A percentile compares a stretch with the other conserved stretches of the same genome.
phyloP scores from a whole-genome alignment of 2,888 invertebrate species.

The Hemistola chrysoprasaria region DNA sequence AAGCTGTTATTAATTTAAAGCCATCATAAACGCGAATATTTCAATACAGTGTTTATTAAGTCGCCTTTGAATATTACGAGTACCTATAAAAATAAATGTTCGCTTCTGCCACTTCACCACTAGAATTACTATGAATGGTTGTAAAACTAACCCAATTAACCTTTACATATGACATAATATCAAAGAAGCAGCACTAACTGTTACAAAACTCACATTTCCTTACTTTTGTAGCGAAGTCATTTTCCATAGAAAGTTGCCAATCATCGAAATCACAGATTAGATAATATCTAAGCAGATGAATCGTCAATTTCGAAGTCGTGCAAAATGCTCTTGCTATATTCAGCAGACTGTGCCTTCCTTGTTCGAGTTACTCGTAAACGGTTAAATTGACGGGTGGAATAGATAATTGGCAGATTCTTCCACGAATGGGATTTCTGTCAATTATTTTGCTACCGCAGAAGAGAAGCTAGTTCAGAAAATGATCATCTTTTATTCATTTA shows the following conservation, averaged over 20 bases:
- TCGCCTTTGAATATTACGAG: no score
- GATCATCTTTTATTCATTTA: no score
- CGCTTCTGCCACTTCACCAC: no score
- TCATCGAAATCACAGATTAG: slow-evolving; percentile 15
- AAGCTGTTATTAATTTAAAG: no score
- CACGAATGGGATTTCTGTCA: slow-evolving; percentile 2
- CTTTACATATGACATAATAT: slow-evolving; percentile 4
- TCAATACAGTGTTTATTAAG: no score
- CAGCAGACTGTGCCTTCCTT: slow-evolving; percentile 11
- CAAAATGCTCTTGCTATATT: slow-evolving; percentile 7
- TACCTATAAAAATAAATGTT: no score
- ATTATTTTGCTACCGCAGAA: slow-evolving; percentile 1
- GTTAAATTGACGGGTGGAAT: slow-evolving; percentile 6
- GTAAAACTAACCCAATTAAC: background rate
- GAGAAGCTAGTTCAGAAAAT: no score
- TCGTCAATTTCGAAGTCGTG: slow-evolving; percentile 13
- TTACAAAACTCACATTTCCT: background rate
- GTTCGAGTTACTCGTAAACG: slow-evolving; percentile 6
- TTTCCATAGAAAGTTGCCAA: slow-evolving; percentile 25
- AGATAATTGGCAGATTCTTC: background rate
- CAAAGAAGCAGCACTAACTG: background rate
- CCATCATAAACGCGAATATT: no score
- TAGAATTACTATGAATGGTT: no score
- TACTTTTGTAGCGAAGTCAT: slow-evolving; percentile 5
- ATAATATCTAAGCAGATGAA: slow-evolving; percentile 14